Evolutionary conservation across 37 sponge, comb jelly and placozoan genomes (phyloP).

Genomic region (Crambe crambe): DNA sequence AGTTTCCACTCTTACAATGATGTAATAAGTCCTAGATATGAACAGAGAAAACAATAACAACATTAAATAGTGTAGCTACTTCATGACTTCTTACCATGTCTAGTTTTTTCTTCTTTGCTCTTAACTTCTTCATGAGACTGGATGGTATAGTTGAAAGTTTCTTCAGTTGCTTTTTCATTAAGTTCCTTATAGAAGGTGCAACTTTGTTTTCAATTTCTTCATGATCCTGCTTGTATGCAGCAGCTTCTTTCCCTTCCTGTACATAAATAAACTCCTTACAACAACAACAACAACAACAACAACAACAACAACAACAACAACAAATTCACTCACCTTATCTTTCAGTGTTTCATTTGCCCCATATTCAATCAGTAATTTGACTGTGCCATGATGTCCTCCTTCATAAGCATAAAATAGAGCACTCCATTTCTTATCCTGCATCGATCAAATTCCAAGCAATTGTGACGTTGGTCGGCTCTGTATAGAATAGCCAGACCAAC

Average conservation of each 20-base stretch:
- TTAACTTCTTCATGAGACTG: too few relatives aligned
- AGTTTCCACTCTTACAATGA: neutral
- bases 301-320: neutral
- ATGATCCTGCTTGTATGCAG: too few relatives aligned
- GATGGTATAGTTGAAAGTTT: too few relatives aligned
- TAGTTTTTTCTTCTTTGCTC: neutral
- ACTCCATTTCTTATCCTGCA: neutral
- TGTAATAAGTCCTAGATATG: constrained; percentile 4
- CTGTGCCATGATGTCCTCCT: neutral
- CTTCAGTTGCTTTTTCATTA: too few relatives aligned
- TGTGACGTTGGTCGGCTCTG: neutral
- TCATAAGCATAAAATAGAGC: constrained; percentile 8
- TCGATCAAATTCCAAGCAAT: neutral
- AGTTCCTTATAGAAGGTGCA: too few relatives aligned
- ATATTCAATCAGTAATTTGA: neutral
- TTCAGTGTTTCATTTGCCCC: neutral
- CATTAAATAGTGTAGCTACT: neutral
- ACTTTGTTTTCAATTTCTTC: too few relatives aligned
- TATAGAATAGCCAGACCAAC: too few relatives aligned
- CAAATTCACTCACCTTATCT: constrained; percentile 1
- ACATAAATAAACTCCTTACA: neutral
- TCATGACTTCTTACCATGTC: neutral
- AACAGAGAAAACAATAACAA: neutral
- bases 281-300: neutral
- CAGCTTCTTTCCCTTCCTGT: too few relatives aligned